Percentiles rank a stretch among this genome's conserved stretches.
Conservation (phyloP, 2,888 invertebrate species). For the Capitulum mitella region DNA sequence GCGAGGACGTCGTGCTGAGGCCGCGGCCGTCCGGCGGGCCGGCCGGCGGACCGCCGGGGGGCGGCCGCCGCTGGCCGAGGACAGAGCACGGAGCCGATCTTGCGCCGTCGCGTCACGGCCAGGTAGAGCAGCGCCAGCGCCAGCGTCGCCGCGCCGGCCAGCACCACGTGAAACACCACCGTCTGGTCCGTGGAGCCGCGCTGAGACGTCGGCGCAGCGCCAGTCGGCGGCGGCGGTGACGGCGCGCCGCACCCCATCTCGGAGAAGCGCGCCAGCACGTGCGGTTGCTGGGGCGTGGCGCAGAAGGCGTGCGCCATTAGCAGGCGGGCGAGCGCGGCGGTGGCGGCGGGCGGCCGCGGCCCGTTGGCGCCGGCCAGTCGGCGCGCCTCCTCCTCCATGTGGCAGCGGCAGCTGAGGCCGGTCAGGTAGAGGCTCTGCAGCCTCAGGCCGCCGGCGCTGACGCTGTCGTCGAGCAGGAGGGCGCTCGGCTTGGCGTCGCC, state of each 20-base stretch:
- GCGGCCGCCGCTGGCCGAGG: slow-evolving; percentile 19
- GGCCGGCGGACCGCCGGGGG: slow-evolving; percentile 24
- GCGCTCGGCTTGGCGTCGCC: neutral
- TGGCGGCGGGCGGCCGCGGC: neutral
- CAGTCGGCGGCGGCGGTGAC: too few species aligned
- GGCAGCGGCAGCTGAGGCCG: neutral
- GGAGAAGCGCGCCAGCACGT: neutral
- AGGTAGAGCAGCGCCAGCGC: neutral
- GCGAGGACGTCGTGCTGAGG: neutral
- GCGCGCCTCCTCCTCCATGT: neutral
- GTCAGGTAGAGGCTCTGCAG: neutral
- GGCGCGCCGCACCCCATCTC: neutral
- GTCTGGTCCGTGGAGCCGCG: slow-evolving; percentile 19
- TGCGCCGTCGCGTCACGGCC: neutral
- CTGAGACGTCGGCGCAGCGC: too few species aligned
- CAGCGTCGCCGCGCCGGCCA: neutral
- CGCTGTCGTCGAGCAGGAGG: neutral
- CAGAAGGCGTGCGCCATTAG: neutral
- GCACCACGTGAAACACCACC: slow-evolving; percentile 14
- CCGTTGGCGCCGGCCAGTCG: neutral
- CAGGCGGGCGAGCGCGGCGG: neutral
- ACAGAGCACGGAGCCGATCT: neutral
- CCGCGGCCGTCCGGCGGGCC: slow-evolving; percentile 25
- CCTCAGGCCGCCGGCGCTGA: neutral
- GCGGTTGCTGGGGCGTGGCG: neutral